These are phyloP conservation scores for Tetramorium bicarinatum DNA, from an alignment of 2,888 invertebrate genomes.

Conservation along the genomic window DNA sequence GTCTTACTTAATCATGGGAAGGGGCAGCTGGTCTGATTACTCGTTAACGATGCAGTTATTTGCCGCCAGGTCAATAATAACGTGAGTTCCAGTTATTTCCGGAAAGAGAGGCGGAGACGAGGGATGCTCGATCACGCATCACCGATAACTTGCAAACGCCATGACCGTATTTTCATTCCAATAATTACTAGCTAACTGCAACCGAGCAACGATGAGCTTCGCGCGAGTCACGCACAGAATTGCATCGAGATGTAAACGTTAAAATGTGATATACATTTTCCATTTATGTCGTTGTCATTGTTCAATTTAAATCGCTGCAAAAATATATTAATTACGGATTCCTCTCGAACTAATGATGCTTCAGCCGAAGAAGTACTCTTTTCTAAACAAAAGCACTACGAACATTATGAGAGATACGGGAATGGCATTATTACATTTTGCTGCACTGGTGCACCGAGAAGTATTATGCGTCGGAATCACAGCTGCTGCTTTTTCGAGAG, in stretches of 20 bases:
- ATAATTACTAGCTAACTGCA: conserved; percentile 46
- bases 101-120: conserved; percentile 30
- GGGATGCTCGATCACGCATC: conserved; percentile 55
- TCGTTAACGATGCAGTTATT: conserved; percentile 77
- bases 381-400: conserved; percentile 13
- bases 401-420: not conserved
- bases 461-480: conserved; percentile 23
- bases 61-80: conserved; percentile 74
- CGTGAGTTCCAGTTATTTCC: conserved; percentile 57
- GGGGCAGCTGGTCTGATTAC: conserved; percentile 65
- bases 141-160: conserved; percentile 50
- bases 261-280: not conserved
- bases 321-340: conserved; percentile 17
- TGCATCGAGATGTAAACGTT: not conserved
- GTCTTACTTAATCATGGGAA: conserved; percentile 65
- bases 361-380: not conserved
- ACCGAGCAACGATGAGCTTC: conserved; percentile 2
- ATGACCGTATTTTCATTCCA: conserved; percentile 60
- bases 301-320: not conserved
- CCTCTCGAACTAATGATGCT: not conserved
- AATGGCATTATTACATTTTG: conserved; percentile 14
- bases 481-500: conserved; percentile 22
- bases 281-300: not conserved
- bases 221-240: not conserved
- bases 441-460: not conserved